A percentile compares a stretch with the other conserved stretches of the same genome.
Conservation (phyloP, 2,888 invertebrate species). For the Malachius bipustulatus region DNA sequence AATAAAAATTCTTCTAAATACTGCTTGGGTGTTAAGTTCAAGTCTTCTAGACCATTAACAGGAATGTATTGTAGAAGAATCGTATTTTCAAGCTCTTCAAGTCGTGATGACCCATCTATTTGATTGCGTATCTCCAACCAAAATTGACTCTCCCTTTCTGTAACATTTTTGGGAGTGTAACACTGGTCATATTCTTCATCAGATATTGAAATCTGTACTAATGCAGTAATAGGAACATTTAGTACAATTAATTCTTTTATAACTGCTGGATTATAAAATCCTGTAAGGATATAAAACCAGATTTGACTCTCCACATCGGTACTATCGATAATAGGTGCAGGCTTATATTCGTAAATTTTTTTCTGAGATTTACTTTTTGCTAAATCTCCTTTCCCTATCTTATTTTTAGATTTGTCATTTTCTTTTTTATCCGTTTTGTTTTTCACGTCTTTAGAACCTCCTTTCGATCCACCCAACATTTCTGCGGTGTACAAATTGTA, state of each 20-base stretch:
- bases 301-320: not conserved
- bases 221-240: constrained; percentile 18
- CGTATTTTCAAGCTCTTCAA: constrained; percentile 20
- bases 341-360: not conserved
- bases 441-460: not conserved
- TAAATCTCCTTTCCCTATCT: not conserved
- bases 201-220: constrained; percentile 17
- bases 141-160: constrained; percentile 8
- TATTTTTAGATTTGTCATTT: not conserved
- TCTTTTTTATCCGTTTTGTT: not conserved
- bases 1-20: constrained; percentile 20
- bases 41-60: constrained; percentile 3
- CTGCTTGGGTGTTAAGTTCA: too few relatives aligned
- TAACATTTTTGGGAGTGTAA: not conserved
- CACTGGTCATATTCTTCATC: constrained; percentile 5
- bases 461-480: not conserved
- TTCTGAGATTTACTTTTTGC: not conserved
- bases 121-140: constrained; percentile 16
- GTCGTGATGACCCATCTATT: constrained; percentile 15
- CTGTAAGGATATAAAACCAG: constrained; percentile 11
- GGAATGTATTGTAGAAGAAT: constrained; percentile 21
- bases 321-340: not conserved
- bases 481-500: not conserved
- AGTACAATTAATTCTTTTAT: constrained; percentile 18
- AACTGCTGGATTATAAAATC: constrained; percentile 19